phyloP scores from a whole-genome alignment of 2,113 vertebrate genomes.

The Podilymbus podiceps region DNA sequence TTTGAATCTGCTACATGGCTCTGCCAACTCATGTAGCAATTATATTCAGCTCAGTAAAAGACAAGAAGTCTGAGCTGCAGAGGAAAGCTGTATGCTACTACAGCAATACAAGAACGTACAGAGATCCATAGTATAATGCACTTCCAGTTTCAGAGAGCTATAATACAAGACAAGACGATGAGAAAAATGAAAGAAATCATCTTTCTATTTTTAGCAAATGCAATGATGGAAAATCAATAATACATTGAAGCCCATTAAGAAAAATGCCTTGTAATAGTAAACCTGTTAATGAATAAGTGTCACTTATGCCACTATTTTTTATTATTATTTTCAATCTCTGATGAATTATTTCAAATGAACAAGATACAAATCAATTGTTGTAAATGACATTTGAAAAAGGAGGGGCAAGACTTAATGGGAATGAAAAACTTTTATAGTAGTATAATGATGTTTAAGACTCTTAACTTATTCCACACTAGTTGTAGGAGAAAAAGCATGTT shows the following conservation, averaged over 20 bases:
- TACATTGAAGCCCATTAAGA: slow-evolving; percentile 20
- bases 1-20: not conserved
- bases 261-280: slow-evolving; percentile 39
- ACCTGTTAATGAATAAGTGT: not conserved
- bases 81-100: not conserved
- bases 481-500: not conserved
- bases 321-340: slow-evolving; percentile 9
- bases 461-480: not conserved
- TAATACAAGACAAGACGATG: not conserved
- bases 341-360: slow-evolving; percentile 41
- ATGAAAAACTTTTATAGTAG: slow-evolving; percentile 23
- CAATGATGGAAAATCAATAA: slow-evolving; percentile 30
- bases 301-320: not conserved
- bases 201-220: slow-evolving; percentile 45
- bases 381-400: slow-evolving; percentile 26
- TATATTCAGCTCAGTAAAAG: not conserved
- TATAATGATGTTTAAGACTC: not conserved
- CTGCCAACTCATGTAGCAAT: not conserved
- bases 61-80: not conserved
- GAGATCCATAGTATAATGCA: not conserved
- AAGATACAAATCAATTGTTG: slow-evolving; percentile 1
- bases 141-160: slow-evolving; percentile 18
- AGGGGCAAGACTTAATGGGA: not conserved
- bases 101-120: not conserved
- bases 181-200: slow-evolving; percentile 28